phyloP scores from a whole-genome alignment of 2,797 vertebrate genomes.

The Lagorchestes hirsutus region DNA sequence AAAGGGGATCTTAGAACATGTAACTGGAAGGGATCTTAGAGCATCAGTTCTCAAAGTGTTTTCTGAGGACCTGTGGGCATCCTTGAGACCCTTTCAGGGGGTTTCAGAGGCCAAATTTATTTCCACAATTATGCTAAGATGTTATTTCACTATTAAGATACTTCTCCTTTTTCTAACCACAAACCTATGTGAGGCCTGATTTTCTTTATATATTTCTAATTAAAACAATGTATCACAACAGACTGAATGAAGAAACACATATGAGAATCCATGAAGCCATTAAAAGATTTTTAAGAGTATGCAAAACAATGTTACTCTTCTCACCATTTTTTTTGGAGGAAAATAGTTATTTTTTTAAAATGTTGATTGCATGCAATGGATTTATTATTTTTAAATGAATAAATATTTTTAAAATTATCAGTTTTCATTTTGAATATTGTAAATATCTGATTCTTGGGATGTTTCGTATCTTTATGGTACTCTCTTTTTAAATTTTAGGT shows the following conservation, averaged over 20 bases:
- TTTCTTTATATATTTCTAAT: not conserved
- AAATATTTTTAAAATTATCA: not conserved
- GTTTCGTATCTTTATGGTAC: not conserved
- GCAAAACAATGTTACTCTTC: not conserved
- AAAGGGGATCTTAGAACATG: not conserved
- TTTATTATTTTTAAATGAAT: not conserved
- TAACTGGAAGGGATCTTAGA: not conserved
- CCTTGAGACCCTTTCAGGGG: not conserved
- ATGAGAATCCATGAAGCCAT: not conserved
- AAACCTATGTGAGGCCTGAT: not conserved
- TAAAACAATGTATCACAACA: not conserved
- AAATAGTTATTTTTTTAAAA: not conserved
- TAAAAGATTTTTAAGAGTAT: not conserved
- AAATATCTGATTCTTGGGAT: not conserved
- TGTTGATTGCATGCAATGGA: not conserved
- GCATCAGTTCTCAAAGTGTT: not conserved
- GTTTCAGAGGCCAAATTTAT: not conserved
- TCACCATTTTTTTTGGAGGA: not conserved
- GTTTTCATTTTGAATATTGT: not conserved
- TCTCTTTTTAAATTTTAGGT: not conserved
- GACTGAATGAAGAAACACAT: not conserved
- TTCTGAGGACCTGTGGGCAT: not conserved
- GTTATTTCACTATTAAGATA: not conserved
- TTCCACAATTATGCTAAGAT: not conserved
- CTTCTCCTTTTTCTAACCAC: not conserved